Conservation (phyloP, 2,113 vertebrate genomes). For the Centropus bengalensis region DNA sequence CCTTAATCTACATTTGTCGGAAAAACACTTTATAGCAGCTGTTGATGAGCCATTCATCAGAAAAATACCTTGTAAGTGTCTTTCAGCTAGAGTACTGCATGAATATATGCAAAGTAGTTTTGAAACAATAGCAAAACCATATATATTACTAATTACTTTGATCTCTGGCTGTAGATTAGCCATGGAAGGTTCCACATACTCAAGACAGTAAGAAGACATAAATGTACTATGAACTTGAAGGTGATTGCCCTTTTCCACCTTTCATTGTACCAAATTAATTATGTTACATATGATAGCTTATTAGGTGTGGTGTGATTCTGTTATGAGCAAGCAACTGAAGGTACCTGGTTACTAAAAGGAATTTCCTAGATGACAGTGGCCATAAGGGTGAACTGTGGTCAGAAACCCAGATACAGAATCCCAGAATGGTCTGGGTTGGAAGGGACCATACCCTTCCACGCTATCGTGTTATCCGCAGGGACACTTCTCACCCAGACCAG, state of each 20-base stretch:
- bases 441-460: too few relatives aligned
- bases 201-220: background rate
- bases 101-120: conserved; percentile 41
- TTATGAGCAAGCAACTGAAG: background rate
- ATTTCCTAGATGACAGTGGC: background rate
- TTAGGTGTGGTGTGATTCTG: background rate
- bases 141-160: background rate
- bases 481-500: too few relatives aligned
- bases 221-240: background rate
- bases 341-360: background rate
- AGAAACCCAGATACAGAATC: background rate
- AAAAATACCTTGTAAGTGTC: conserved; percentile 68
- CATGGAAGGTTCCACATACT: background rate
- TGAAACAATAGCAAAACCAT: background rate
- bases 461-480: too few relatives aligned
- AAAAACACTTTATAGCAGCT: conserved; percentile 67
- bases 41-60: conserved; percentile 69
- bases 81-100: conserved; percentile 69
- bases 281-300: background rate
- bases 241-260: background rate
- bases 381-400: background rate
- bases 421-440: too few relatives aligned
- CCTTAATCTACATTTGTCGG: conserved; percentile 60
- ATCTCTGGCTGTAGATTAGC: background rate
- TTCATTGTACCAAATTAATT: background rate